Conservation (phyloP, 2,888 invertebrate genomes). For the Dryocosmus kuriphilus region DNA sequence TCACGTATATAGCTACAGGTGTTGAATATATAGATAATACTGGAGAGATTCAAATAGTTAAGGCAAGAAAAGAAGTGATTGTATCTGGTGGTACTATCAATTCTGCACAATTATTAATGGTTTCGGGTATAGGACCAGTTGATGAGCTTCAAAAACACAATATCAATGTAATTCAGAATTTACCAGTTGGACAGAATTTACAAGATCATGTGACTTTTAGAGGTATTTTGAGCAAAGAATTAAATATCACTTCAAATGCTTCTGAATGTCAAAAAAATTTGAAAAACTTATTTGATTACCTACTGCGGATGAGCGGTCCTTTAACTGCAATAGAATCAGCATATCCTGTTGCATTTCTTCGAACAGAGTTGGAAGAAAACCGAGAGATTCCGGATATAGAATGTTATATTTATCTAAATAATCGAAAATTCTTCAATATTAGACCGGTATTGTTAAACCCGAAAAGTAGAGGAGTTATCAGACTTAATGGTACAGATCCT, state of each 20-base stretch:
- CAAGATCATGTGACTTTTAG: conserved; percentile 3
- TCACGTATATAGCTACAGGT: conserved; percentile 7
- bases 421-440: background rate
- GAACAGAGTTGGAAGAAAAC: background rate
- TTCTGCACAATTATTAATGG: conserved; percentile 27
- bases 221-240: background rate
- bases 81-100: conserved; percentile 5
- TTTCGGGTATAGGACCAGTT: conserved; percentile 18
- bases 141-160: conserved; percentile 5
- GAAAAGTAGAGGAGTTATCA: conserved; percentile 92
- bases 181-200: conserved; percentile 8
- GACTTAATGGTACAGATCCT: conserved; percentile 89
- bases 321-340: conserved; percentile 70
- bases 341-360: background rate
- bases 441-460: conserved; percentile 83
- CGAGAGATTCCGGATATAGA: background rate
- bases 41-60: background rate
- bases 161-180: background rate
- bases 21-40: conserved; percentile 10
- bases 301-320: conserved; percentile 78
- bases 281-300: conserved; percentile 77
- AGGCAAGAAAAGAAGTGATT: conserved; percentile 12
- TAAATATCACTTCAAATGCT: background rate
- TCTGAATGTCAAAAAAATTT: conserved; percentile 61
- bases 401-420: background rate